Base-by-base conservation (phyloP, 2,113 vertebrate species). In the Hyperoodon ampullatus region DNA sequence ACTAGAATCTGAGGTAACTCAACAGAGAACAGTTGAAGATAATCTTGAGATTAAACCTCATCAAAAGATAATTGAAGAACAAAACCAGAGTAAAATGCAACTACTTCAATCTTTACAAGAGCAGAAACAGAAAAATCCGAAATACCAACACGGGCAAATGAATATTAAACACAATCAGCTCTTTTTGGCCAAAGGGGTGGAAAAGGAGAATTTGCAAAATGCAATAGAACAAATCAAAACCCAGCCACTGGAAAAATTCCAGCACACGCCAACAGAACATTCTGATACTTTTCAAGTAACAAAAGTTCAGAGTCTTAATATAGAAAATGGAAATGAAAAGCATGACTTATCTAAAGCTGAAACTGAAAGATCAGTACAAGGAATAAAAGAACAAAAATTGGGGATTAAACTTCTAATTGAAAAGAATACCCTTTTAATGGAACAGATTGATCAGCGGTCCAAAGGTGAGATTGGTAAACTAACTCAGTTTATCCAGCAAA, bases 281-380 rank as follows among this genome's bases (percentile, higher is more conserved):
- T 97, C 98, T 2, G 98, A 99, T 83, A 99, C 99, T 95, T 98
- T 99, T 92, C 99, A 98, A 89, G 99, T 99, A 95, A 98, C 99
- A 88, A 99, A 99, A 98, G 98, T 98, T 53, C 98, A 99, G 82
- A 98, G 98, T 10, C 97, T 99, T n/a, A 99, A 99, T 92, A 98
- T 98, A 92, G 99, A 99, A 97, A 99, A 99, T 44, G 99, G 98
- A 84, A 99, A 99, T 30, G 99, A 99, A 98, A 99, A 99, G 72
- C 99, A 99, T 28, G 99, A 99, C 97, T 97, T 99, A 84, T 99
- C 99, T 18, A 99, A 99, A 98, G 99, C 98, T 19, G 99, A 99
- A 96, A 99, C 99, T 68, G 99, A 99, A 80, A 98, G 98, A 93
- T 96, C 99, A 75, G 99, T 99, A 42, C 98, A 98, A 96, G 99